These are phyloP conservation scores for Scleropages formosus DNA, from an alignment of 2,797 vertebrate genomes.

Conservation along the genomic window DNA sequence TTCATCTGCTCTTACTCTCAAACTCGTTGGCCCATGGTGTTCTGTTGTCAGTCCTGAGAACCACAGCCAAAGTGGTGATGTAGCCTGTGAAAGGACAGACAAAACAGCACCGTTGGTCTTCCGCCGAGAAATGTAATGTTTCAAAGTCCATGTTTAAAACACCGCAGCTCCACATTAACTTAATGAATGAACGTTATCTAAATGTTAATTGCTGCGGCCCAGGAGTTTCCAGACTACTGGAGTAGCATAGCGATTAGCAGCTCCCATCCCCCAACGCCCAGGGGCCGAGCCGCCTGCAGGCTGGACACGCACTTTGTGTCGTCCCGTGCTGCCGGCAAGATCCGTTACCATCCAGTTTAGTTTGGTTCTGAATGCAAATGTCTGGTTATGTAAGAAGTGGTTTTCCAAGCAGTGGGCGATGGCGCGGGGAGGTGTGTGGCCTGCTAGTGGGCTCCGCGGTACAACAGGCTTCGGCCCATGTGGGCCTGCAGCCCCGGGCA, in stretches of 20 bases:
- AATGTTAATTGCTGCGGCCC: not conserved
- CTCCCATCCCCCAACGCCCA: not conserved
- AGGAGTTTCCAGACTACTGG: not conserved
- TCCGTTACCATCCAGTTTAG: conserved; percentile 60
- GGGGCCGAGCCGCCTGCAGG: conserved; percentile 22
- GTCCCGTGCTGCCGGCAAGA: conserved; percentile 43
- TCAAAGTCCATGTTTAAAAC: not conserved
- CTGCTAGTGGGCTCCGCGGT: conserved; percentile 59
- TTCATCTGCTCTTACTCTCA: conserved; percentile 77
- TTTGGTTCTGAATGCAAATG: conserved; percentile 53
- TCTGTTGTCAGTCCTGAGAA: conserved; percentile 75
- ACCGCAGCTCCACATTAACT: not conserved
- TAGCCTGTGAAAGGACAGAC: conserved; percentile 69
- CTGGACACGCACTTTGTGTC: conserved; percentile 36
- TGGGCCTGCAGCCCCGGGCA: conserved; percentile 33
- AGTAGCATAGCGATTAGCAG: conserved; percentile 3
- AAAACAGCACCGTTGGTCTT: conserved; percentile 9
- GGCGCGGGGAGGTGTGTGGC: conserved; percentile 62
- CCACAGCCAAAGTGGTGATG: conserved; percentile 74
- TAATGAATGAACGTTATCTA: not conserved
- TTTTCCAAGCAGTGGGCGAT: conserved; percentile 63
- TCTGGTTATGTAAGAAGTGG: conserved; percentile 34
- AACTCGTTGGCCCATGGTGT: conserved; percentile 90
- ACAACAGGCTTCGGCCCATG: conserved; percentile 43
- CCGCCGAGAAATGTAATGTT: not conserved